Base-by-base conservation (phyloP, 2,113 vertebrate species). In the Mus pahari region DNA sequence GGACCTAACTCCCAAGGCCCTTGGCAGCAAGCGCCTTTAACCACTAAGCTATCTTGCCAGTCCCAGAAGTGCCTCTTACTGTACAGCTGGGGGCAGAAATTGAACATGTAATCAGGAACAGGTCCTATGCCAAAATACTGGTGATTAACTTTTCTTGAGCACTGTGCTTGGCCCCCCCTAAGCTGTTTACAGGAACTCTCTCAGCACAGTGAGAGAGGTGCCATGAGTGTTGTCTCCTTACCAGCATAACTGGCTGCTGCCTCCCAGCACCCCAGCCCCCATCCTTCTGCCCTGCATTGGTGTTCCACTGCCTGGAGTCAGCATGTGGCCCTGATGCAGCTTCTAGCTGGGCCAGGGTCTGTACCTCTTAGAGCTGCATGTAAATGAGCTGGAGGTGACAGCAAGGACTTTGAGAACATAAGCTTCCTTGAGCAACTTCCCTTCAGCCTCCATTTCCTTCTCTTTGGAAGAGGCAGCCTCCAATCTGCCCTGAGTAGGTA, bases 71-170 rank as follows among this genome's bases (percentile, higher is more conserved):
- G 42, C 48, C 66, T 24, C 45, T 68, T 48, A 4, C 14, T 26
- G 12, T 53, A 31, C 60, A 0, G 24, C 55, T 20, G 13, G 11
- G 28, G 20, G 7, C 22, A 64, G 75, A 82, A 68, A 95, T 45
- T 87, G 93, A 96, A 90, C 74, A 79, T 92, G 86, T 92, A 90
- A 94, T 91, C 66, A 83, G 77, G 5, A 82, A 6, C 82, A 58
- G 93, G 94, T 74, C 55, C 48, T 0, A 0, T 53, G 95, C 96
- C 95, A 95, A 75, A 50, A 50, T 14, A 91, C 87, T 95, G 91
- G 84, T 95, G 89, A 94, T 96, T 89, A 96, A n/a, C 92, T 96
- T 96, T 95, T 82, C 94, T 66, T 81, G 87, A 77, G 84, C 45
- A 0, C 86, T 9, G 70, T 11, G 75, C 91, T 19, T 36, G 95